Evolutionary conservation across 92 coral and sea anemone species (phyloP).

Genomic region (Parazoanthus darwini): DNA sequence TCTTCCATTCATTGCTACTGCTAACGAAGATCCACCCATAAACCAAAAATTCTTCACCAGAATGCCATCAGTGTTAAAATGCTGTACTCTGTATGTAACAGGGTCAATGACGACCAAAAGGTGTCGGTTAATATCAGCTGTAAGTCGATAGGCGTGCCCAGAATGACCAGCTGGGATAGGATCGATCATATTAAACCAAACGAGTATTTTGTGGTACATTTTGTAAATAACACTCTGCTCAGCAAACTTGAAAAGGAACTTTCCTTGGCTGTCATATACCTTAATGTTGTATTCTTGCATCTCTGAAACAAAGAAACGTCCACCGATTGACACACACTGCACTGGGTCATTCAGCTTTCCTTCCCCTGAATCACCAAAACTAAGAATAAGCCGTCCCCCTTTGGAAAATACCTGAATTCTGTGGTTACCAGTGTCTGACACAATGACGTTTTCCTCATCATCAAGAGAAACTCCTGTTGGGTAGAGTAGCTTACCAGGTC

Average conservation of each 20-base stretch:
- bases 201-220: background rate
- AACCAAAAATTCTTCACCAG: background rate
- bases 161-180: background rate
- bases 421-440: conserved; percentile 15
- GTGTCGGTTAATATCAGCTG: background rate
- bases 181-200: background rate
- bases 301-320: background rate
- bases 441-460: background rate
- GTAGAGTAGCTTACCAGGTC: background rate
- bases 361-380: background rate
- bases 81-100: conserved; percentile 3
- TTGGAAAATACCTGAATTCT: background rate
- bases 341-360: background rate
- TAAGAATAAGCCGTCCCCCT: background rate
- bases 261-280: background rate
- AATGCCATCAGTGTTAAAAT: background rate
- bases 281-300: background rate
- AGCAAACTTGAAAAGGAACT: background rate
- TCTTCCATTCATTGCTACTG: background rate
- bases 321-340: background rate
- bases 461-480: conserved; percentile 15
- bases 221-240: background rate
- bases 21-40: background rate
- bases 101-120: background rate
- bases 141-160: background rate